phyloP scores from a whole-genome alignment of 2,888 invertebrate genomes.

The Eutolmus rufibarbis region DNA sequence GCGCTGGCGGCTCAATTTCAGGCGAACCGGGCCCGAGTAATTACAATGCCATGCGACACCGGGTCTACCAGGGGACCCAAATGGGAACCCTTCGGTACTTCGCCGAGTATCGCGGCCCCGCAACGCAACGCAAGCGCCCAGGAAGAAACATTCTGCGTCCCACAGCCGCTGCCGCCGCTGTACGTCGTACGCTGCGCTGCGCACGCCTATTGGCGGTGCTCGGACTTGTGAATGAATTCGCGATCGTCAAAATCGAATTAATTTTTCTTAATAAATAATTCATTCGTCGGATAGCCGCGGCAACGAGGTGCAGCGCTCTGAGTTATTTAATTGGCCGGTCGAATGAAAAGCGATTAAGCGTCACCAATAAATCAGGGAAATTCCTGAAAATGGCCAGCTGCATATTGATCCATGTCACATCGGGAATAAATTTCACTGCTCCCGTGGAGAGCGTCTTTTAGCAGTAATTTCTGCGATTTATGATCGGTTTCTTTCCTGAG shows the following conservation, averaged over 20 bases:
- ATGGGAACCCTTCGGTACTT: not conserved
- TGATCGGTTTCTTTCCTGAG: not conserved
- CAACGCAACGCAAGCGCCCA: not conserved
- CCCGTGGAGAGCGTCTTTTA: not conserved
- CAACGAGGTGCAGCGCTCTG: not conserved
- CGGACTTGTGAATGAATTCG: conserved; percentile 37
- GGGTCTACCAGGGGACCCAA: conserved; percentile 6
- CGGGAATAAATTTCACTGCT: conserved; percentile 16
- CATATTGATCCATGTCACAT: conserved; percentile 7
- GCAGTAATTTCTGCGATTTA: conserved; percentile 8
- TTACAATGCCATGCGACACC: conserved; percentile 33
- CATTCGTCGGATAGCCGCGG: conserved; percentile 17
- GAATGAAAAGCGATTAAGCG: conserved; percentile 32
- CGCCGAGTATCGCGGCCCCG: not conserved
- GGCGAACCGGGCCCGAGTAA: not conserved
- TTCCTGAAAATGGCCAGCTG: conserved; percentile 23
- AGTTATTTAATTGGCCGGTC: not conserved
- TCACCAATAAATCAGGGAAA: conserved; percentile 34
- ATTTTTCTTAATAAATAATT: conserved; percentile 36
- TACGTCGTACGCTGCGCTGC: not conserved
- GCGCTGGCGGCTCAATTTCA: conserved; percentile 1
- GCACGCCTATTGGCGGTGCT: not conserved
- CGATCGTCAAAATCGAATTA: conserved; percentile 32
- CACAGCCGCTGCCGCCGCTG: not conserved
- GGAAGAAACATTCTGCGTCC: not conserved